Evolutionary conservation across 2,888 invertebrate species (phyloP), one percentile per base, ranked within the genome.

Genomic region (Caenorhabditis virilis): DNA sequence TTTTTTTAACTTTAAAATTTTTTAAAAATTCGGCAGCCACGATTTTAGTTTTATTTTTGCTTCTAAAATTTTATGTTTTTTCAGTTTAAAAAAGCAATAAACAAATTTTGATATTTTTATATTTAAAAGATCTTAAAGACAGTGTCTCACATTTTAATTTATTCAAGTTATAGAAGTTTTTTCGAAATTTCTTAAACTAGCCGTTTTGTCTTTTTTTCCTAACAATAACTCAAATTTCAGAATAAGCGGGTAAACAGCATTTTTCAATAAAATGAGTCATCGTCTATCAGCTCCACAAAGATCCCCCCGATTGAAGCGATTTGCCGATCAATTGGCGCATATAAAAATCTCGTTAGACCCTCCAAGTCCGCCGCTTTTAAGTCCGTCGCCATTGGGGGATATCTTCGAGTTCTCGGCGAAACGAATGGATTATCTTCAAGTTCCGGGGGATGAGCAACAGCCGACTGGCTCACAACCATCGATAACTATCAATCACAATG

Each of bases 271-370:
- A 30, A 30, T 30, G 30, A 30, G 30, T 13, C 30, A 30, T 30
- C 30, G 30, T 9, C 13, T 30, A 30, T 9, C 6, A 9, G 30
- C 64, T 25, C 63, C 63, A n/a, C 57, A 63, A 50, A 23, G 58
- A 38, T 64, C 64, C n/a, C 73, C 76, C 1, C 65, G 79, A n/a
- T 67, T 80, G 52, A 68, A 71, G 38, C 51, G 78, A 18, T 57
- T 80, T 30, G 78, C 80, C n/a, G 66, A 70, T 38, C 71, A 79
- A 23, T 58, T 80, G 26, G 64, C 79, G 18, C 69, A 74, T 18
- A 80, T 80, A 41, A 60, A 62, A 41, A 80, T 80, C 18, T 74
- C 74, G 9, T 58, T 80, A 11, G 75, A 80, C 48, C 78, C 79
- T 26, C 77, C 79, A 33, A 67, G 67, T n/a, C 80, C 80, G 13